Evolutionary conservation across 2,797 vertebrate genomes (phyloP).

Genomic region (Argyrosomus regius): DNA sequence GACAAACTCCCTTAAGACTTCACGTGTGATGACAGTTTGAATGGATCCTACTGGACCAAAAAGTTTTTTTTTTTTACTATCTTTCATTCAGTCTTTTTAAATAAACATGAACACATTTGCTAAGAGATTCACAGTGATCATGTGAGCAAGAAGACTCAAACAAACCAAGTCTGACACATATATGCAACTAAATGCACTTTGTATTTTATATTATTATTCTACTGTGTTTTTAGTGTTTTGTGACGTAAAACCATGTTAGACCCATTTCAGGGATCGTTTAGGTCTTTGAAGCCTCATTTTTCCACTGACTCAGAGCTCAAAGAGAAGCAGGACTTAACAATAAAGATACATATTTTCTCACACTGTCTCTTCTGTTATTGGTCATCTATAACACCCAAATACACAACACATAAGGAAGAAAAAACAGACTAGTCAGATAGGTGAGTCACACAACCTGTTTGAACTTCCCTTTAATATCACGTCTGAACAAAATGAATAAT

Average conservation of each 20-base stretch:
- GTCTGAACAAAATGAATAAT: slow-evolving; percentile 5
- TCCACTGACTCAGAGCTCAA: neutral
- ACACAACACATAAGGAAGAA: neutral
- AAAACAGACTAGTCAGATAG: neutral
- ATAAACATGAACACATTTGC: slow-evolving; percentile 14
- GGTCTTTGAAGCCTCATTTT: neutral
- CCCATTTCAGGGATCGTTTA: slow-evolving; percentile 24
- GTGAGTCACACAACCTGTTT: neutral
- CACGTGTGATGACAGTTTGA: slow-evolving; percentile 10
- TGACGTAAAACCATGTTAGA: slow-evolving; percentile 18
- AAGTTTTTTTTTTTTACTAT: slow-evolving; percentile 3
- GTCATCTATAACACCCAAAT: neutral
- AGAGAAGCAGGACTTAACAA: slow-evolving; percentile 29
- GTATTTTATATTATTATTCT: slow-evolving; percentile 6
- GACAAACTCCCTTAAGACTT: neutral
- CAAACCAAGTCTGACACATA: neutral
- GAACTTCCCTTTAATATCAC: neutral
- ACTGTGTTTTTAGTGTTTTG: slow-evolving; percentile 14
- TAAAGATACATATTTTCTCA: slow-evolving; percentile 68
- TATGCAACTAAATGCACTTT: slow-evolving; percentile 35
- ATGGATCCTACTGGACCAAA: slow-evolving; percentile 18
- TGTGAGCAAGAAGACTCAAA: neutral
- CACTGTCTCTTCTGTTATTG: slow-evolving; percentile 10
- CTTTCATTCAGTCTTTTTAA: slow-evolving; percentile 21
- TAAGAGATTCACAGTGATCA: neutral